Evolutionary conservation across 2,888 invertebrate genomes (phyloP), one percentile per base, ranked within the genome.

Genomic region (Crocallis elinguaria): DNA sequence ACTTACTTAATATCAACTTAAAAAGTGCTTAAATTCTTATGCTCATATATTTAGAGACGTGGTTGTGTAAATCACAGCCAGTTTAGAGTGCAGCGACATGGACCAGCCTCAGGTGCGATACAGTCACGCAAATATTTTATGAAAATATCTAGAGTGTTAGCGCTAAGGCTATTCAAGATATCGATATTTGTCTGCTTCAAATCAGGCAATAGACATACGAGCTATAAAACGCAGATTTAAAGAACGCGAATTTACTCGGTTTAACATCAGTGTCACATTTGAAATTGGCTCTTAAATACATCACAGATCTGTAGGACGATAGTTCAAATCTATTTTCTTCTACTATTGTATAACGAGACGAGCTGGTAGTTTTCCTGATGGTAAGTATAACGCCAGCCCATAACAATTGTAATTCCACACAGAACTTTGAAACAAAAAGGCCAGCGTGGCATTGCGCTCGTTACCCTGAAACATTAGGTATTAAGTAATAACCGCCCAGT

Each of bases 91-190:
- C 89, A 86, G 77, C 80, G 79, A 80, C 83, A 80, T 73, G 73
- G 74, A 66, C 72, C 67, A 71, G 86, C 79, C 82, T 84, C 90
- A 91, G 90, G 89, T 91, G 90, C 80, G 81, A 80, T 79, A 86
- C 84, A 89, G 79, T 84, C 86, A 78, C 81, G 88, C 88, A 89
- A 91, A 91, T 89, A 89, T 91, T 88, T 88, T 89, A 88, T 84
- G 88, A 89, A 86, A 89, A 88, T 89, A 90, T 82, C 74, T 77
- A 78, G 75, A 82, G 78, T 43, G 76, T 78, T 75, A 68, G 64
- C 67, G 53, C 68, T 83, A 84, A 84, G 72, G 85, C 65, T 75
- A 87, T 64, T 27, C 32, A 19, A 30, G 13, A 11, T 53, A 53
- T 60, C 59, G 62, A 62, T 57, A 55, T 17, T n/a, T 21, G 41